Evolutionary conservation across 2,113 vertebrate genomes (phyloP).

Genomic region (Eptesicus fuscus): DNA sequence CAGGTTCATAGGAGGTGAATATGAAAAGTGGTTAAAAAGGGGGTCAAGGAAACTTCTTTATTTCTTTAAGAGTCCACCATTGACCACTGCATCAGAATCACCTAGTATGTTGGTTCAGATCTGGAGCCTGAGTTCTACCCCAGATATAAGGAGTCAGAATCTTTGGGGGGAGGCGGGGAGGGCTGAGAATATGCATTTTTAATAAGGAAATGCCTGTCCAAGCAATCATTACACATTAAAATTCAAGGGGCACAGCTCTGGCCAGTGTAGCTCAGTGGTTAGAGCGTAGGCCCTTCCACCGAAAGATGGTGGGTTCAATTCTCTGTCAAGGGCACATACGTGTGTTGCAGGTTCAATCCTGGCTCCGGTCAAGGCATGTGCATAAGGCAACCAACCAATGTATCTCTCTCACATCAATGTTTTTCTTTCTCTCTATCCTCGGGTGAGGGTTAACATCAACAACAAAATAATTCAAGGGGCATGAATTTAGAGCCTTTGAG

Average conservation of each 20-base stretch:
- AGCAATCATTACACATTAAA: not conserved
- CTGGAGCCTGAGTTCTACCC: not conserved
- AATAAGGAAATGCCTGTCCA: not conserved
- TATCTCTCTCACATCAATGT: no score
- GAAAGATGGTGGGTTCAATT: no score
- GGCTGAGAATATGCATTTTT: not conserved
- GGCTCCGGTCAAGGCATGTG: no score
- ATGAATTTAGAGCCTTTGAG: not conserved
- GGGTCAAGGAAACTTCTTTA: not conserved
- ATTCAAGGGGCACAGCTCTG: no score
- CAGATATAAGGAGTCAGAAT: not conserved
- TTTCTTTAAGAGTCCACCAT: not conserved
- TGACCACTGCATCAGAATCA: not conserved
- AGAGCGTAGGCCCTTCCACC: no score
- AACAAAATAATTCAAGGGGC: no score
- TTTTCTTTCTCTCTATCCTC: no score
- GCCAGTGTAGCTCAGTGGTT: no score
- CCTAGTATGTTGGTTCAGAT: not conserved
- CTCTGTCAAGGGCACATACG: no score
- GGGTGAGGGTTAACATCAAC: no score
- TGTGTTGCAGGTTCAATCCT: no score
- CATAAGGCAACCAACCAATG: no score
- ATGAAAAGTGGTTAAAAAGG: not conserved
- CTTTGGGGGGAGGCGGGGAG: fast-evolving
- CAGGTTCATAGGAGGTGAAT: not conserved